Percentiles rank a stretch among this genome's conserved stretches.
Evolutionary conservation across 2,797 vertebrate species (phyloP).

Genomic region (Chrosomus eos): DNA sequence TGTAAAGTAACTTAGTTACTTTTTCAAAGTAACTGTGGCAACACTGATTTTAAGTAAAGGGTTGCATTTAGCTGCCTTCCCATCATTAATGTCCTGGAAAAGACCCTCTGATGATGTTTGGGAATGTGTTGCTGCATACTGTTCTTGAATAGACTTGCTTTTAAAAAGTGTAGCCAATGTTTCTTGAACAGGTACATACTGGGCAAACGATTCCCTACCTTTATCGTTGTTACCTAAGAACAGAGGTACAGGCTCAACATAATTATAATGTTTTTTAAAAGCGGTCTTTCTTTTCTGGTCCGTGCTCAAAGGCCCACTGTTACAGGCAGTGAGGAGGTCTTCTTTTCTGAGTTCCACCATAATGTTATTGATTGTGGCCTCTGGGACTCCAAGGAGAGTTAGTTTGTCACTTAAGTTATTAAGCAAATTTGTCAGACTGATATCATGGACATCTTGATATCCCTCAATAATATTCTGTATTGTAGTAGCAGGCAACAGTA

Average conservation of each 20-base stretch:
- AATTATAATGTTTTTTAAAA: neutral
- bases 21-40: too few relatives aligned
- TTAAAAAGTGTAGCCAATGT: conserved; percentile 30
- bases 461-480: conserved; percentile 29
- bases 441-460: conserved; percentile 14
- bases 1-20: too few relatives aligned
- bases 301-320: neutral
- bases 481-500: conserved; percentile 13
- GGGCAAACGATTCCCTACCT: neutral
- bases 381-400: conserved; percentile 7
- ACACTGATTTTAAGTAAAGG: conserved; percentile 17
- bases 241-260: neutral
- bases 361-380: neutral
- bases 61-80: conserved; percentile 8
- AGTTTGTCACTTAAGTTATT: conserved; percentile 14
- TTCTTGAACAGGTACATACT: conserved; percentile 18
- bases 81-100: conserved; percentile 25
- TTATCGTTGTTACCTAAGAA: neutral
- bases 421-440: conserved; percentile 9
- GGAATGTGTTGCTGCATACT: conserved; percentile 14
- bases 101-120: conserved; percentile 1
- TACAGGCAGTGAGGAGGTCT: neutral
- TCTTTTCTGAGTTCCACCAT: neutral
- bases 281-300: neutral
- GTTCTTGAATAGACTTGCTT: conserved; percentile 31